Conservation (phyloP, 2,113 vertebrate species). For the Cervus canadensis region DNA sequence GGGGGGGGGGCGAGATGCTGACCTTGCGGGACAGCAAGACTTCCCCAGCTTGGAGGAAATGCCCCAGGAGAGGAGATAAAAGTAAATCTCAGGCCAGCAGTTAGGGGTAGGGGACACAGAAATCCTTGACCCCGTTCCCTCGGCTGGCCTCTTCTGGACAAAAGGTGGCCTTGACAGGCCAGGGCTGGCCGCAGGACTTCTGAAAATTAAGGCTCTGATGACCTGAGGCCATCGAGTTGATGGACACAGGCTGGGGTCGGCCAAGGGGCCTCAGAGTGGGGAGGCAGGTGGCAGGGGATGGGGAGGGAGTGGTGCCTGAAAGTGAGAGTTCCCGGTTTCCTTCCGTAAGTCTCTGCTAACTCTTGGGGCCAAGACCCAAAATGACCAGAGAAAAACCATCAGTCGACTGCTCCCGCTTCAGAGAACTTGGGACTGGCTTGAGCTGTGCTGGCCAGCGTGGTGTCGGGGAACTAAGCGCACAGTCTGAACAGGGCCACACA, state of each 20-base stretch:
- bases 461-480: neutral
- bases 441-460: neutral
- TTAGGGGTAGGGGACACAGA: neutral
- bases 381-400: neutral
- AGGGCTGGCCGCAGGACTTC: rapidly evolving
- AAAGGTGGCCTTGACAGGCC: rapidly evolving
- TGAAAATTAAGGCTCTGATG: neutral
- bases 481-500: too few species aligned
- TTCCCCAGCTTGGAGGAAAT: neutral
- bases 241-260: neutral
- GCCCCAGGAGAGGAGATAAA: neutral
- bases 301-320: too few species aligned
- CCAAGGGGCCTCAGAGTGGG: neutral
- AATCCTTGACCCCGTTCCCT: neutral
- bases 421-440: neutral
- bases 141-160: neutral
- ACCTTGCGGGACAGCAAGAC: neutral
- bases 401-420: neutral
- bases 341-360: neutral
- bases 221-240: rapidly evolving
- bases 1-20: rapidly evolving
- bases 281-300: neutral
- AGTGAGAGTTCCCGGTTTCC: neutral
- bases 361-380: neutral
- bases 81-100: neutral